Conservation (phyloP, 2,888 invertebrate species). For the Pediacus dermestoides region DNA sequence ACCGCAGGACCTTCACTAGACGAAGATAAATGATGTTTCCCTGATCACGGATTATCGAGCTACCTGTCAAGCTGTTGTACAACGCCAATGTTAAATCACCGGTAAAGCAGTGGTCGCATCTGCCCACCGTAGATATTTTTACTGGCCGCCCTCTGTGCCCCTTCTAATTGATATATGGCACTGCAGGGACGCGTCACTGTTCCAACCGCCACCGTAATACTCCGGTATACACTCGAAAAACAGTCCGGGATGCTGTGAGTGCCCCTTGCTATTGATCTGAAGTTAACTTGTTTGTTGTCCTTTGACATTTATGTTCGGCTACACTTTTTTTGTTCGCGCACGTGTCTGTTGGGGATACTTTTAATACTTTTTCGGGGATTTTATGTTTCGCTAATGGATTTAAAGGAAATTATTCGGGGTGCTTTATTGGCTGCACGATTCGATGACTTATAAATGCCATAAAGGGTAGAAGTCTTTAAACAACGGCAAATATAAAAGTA, state of each 20-base stretch:
- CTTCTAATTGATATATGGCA: constrained; percentile 43
- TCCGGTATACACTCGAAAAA: no score
- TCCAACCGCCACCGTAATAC: constrained; percentile 16
- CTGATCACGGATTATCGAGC: constrained; percentile 41
- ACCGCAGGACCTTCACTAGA: no score
- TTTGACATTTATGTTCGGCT: constrained; percentile 27
- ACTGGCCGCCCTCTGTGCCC: constrained; percentile 28
- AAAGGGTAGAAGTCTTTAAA: no score
- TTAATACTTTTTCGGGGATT: no score
- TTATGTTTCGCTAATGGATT: no score
- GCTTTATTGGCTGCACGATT: no score
- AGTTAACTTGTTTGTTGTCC: constrained; percentile 33
- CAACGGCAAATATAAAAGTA: no score
- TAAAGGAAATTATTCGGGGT: no score
- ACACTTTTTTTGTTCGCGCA: constrained; percentile 12
- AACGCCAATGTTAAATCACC: constrained; percentile 36
- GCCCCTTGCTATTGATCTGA: constrained; percentile 27
- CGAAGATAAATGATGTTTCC: constrained; percentile 38
- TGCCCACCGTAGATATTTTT: constrained; percentile 35
- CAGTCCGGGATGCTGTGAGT: constrained; percentile 13
- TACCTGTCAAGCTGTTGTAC: constrained; percentile 30
- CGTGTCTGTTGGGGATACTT: constrained; percentile 16
- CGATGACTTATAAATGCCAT: no score
- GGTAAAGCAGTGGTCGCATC: constrained; percentile 35
- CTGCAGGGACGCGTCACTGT: constrained; percentile 37